Base-by-base conservation (phyloP, 1,140 invertebrate genomes). In the Frieseomelitta varia region DNA sequence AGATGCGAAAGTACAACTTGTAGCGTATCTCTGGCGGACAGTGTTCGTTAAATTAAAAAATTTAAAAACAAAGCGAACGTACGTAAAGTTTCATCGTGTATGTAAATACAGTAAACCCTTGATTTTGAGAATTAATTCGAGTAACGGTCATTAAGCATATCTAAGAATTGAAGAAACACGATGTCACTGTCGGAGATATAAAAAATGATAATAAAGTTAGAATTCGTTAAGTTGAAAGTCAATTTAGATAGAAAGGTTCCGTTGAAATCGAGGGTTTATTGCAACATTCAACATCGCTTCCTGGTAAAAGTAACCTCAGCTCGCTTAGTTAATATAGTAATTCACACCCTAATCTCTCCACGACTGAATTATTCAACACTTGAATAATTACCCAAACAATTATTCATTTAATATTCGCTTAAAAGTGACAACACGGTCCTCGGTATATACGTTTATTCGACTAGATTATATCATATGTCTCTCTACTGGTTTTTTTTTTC, bases 401-500 rank as follows among this genome's bases (percentile, higher is more conserved):
- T 75, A 51, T 72, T 84, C 39, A 65, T 65, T 73, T 72, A 65
- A 68, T 84, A 73, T 80, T 74, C 58, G 27, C 78, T 51, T 74
- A 65, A 73, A 79, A 73, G 61, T 71, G 83, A 65, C 27, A 47
- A 47, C 34, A 63, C 73, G 39, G 69, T 63, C 39, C 74, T 73
- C 74, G 24, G 24, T 67, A 81, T 80, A 61, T 88, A 88, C 51
- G 39, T 88, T 88, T 72, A 88, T 53, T 88, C 71, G 79, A 79
- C 84, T 88, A 85, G 84, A 88, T 88, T 88, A 88, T 63, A 74
- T 81, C 69, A 77, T 72, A 81, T 88, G 83, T 88, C 72, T 80
- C 34, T 81, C 84, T 81, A 81, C 76, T 56, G 21, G 11, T 71
- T 71, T 72, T n/a, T 81, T 86, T 71, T 71, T 74, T 72, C 19